Base-by-base conservation (phyloP, 1,140 invertebrate species). In the Lycorma delicatula region DNA sequence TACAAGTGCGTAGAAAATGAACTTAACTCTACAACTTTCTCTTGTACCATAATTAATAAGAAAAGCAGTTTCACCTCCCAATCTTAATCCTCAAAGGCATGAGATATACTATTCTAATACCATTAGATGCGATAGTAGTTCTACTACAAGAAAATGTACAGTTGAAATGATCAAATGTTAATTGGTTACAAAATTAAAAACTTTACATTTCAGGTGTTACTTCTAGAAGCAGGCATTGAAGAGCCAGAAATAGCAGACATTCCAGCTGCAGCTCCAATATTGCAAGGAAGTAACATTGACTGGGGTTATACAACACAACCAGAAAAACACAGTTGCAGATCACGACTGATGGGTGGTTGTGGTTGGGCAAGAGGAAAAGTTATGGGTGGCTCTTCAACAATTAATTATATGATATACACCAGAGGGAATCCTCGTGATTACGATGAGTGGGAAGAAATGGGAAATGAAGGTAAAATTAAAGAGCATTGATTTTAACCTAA, bases 401-500 rank as follows among this genome's bases (percentile, higher is more conserved):
- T 88, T 52, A 87, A 88, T 66, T 84, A 79, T 11, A 86, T 88
- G 83, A 79, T 86, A 52, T 88, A 89, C 68, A 79, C 84, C 0
- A 69, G 86, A 13, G 87, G 86, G 3, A 84, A 88, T 64, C 77
- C 81, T 65, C 1, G 65, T 68, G 80, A 82, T 59, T 82, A 76
- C 54, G 76, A 82, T 48, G 69, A 72, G 47, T 92, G 89, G 89
- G 81, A 78, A 38, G 74, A 76, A 36, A 67, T 72, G 67, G 77
- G 78, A 3, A 79, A 78, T 65, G 68, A 72, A 11, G 79, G 80
- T 57, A 38, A 26, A 18, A 25, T 1, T 16, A 2, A 44, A n/a
- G n/a, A n/a, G n/a, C n/a, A n/a, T n/a, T n/a, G n/a, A n/a, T n/a
- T n/a, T n/a, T n/a, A n/a, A n/a, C n/a, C n/a, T n/a, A n/a, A n/a